phyloP scores from a whole-genome alignment of 2,888 invertebrate genomes.

The Macropis europaea region DNA sequence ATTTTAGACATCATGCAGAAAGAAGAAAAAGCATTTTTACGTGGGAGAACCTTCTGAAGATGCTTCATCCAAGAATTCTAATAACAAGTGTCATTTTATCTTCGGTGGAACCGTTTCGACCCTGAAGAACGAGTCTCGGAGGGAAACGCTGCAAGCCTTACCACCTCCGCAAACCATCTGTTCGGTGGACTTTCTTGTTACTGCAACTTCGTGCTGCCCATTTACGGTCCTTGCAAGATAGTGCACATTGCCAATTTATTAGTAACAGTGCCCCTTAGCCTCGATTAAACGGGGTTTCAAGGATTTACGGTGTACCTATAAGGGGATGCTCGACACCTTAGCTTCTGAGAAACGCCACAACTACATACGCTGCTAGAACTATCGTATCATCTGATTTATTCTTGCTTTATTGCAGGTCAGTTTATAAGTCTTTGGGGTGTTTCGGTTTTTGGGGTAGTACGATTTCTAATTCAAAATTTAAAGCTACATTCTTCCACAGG shows the following conservation, averaged over 20 bases:
- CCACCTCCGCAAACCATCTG: slow-evolving; percentile 66
- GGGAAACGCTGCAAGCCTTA: slow-evolving; percentile 50
- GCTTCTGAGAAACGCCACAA: slow-evolving; percentile 69
- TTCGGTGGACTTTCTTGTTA: slow-evolving; percentile 70
- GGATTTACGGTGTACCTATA: slow-evolving; percentile 62
- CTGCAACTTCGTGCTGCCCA: slow-evolving; percentile 63
- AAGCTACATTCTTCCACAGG: too few species aligned
- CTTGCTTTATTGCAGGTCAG: too few species aligned
- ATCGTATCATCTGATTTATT: too few species aligned
- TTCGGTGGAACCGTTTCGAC: slow-evolving; percentile 18
- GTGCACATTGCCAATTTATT: slow-evolving; percentile 76
- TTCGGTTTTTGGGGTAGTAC: too few species aligned
- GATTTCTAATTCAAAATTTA: too few species aligned
- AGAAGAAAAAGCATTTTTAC: too few species aligned
- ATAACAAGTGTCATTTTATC: slow-evolving; percentile 39
- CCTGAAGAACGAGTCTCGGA: slow-evolving; percentile 47
- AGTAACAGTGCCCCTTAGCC: slow-evolving; percentile 75
- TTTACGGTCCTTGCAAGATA: slow-evolving; percentile 70
- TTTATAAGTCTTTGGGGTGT: too few species aligned
- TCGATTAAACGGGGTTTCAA: slow-evolving; percentile 69
- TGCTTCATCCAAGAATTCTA: slow-evolving; percentile 32
- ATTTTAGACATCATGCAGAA: background rate
- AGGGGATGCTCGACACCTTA: slow-evolving; percentile 63
- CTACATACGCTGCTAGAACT: too few species aligned
- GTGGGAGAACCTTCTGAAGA: slow-evolving; percentile 11